phyloP scores from a whole-genome alignment of 2,888 invertebrate species.

The Lycocerus yunnanus region DNA sequence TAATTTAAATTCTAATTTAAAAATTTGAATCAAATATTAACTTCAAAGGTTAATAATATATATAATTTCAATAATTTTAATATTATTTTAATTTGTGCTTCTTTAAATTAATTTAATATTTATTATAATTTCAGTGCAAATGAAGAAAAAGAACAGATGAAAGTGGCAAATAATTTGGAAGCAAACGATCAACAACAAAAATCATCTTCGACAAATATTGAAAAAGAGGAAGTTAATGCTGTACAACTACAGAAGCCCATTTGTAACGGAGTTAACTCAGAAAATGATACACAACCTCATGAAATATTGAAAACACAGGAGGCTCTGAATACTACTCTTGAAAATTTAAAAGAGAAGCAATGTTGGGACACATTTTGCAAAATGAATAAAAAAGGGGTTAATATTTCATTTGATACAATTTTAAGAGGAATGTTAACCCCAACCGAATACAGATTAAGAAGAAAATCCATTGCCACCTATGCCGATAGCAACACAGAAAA shows the following conservation, averaged over 20 bases:
- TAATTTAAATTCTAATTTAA: too few species aligned
- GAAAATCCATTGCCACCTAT: slow-evolving; percentile 38
- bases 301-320: slow-evolving; percentile 4
- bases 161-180: background rate
- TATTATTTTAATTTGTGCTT: too few species aligned
- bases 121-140: background rate
- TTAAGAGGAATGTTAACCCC: slow-evolving; percentile 73
- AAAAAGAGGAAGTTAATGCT: background rate
- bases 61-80: too few species aligned
- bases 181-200: background rate
- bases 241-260: background rate
- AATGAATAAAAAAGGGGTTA: slow-evolving; percentile 71
- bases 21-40: too few species aligned
- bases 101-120: too few species aligned
- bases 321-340: slow-evolving; percentile 33
- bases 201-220: background rate
- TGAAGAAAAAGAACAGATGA: background rate
- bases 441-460: slow-evolving; percentile 69
- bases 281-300: background rate
- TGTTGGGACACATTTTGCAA: slow-evolving; percentile 72
- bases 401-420: slow-evolving; percentile 71
- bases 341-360: slow-evolving; percentile 55
- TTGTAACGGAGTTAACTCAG: background rate
- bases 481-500: background rate
- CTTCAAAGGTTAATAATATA: too few species aligned